Conservation (phyloP, 2,888 invertebrate species). For the Melipona beecheii region DNA sequence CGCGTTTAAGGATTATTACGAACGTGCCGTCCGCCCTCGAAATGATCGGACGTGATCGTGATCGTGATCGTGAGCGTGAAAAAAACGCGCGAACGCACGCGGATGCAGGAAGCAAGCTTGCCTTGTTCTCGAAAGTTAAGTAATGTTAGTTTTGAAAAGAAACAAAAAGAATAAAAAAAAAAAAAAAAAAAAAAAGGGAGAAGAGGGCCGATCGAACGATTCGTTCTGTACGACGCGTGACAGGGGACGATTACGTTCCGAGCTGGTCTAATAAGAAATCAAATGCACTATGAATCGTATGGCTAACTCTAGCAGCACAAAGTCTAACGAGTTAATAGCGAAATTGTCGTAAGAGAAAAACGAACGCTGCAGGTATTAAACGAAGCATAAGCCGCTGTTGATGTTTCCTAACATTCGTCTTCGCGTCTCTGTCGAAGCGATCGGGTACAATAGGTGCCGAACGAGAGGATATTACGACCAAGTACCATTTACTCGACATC, state of each 20-base stretch:
- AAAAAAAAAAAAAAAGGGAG: too few relatives aligned
- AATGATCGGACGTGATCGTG: conserved; percentile 10
- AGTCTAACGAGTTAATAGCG: conserved; percentile 77
- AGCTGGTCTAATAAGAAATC: conserved; percentile 69
- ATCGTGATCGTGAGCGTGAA: too few relatives aligned
- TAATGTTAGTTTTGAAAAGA: conserved; percentile 24
- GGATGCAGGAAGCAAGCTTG: conserved; percentile 37
- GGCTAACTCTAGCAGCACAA: conserved; percentile 78
- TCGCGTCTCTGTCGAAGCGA: conserved; percentile 47
- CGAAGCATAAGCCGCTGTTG: conserved; percentile 65
- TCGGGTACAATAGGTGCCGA: conserved; percentile 40
- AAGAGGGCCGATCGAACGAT: conserved; percentile 59
- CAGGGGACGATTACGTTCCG: conserved; percentile 57
- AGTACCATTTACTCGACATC: conserved; percentile 53
- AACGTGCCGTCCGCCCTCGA: conserved; percentile 61
- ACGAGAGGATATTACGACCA: conserved; percentile 46
- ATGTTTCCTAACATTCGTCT: conserved; percentile 71
- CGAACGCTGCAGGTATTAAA: conserved; percentile 64
- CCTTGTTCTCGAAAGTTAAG: conserved; percentile 58
- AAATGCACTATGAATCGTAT: conserved; percentile 77
- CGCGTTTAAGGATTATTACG: conserved; percentile 57
- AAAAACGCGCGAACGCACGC: background rate
- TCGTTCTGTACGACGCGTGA: conserved; percentile 53
- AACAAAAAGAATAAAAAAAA: too few relatives aligned
- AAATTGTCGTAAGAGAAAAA: conserved; percentile 70